Evolutionary conservation across 2,797 vertebrate genomes (phyloP).

Genomic region (Trachurus trachurus): DNA sequence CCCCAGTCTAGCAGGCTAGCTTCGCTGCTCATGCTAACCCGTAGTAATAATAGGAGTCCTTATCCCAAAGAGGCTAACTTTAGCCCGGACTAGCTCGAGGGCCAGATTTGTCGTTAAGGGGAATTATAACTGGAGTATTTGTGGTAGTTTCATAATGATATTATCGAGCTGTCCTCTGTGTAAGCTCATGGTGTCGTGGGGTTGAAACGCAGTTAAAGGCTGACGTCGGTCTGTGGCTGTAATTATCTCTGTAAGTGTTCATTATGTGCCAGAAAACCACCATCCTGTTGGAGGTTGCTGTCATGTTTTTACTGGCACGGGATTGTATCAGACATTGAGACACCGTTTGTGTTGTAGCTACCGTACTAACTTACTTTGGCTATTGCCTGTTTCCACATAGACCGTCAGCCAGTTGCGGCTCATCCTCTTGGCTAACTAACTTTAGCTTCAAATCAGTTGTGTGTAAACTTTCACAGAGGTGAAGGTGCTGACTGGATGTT

Average conservation of each 20-base stretch:
- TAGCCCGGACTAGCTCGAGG: conserved; percentile 45
- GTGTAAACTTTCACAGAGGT: conserved; percentile 21
- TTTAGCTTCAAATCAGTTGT: conserved; percentile 26
- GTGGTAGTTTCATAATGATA: not conserved
- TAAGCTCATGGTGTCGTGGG: rapidly evolving
- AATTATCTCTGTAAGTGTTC: not conserved
- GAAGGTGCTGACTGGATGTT: not conserved
- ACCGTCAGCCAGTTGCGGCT: conserved; percentile 5
- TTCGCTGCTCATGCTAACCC: conserved; percentile 43
- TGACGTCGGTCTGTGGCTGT: conserved; percentile 4
- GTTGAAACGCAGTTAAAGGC: not conserved
- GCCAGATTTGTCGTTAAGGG: not conserved
- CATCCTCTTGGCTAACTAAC: not conserved
- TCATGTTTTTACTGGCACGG: not conserved
- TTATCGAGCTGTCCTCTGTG: not conserved
- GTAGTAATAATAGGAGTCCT: not conserved
- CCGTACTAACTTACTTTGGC: no score
- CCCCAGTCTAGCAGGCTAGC: conserved; percentile 24
- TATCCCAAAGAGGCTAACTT: conserved; percentile 44
- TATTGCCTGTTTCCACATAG: not conserved
- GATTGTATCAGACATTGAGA: not conserved
- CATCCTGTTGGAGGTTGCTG: no score
- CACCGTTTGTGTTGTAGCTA: not conserved
- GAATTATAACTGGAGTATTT: not conserved
- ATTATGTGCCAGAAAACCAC: conserved; percentile 15